phyloP scores from a whole-genome alignment of 2,797 vertebrate genomes.

The Paedocypris micromegethes region DNA sequence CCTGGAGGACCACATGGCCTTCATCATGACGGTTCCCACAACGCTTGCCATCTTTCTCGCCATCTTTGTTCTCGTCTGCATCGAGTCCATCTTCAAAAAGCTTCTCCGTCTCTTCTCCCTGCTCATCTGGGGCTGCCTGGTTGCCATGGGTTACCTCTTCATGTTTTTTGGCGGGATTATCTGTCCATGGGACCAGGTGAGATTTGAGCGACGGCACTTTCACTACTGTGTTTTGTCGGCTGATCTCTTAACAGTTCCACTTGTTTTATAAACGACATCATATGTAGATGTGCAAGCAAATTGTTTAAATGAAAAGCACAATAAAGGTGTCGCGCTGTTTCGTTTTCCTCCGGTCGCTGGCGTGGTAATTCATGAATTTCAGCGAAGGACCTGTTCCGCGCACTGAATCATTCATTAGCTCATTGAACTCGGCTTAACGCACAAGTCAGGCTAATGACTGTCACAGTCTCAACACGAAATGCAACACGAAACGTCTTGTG shows the following conservation, averaged over 20 bases:
- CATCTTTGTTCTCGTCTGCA: conserved; percentile 94
- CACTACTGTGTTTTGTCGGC: not conserved
- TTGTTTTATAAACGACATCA: no score
- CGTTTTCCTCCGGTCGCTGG: conserved; percentile 9
- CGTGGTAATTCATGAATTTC: conserved; percentile 26
- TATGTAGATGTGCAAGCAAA: conserved; percentile 14
- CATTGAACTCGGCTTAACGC: conserved; percentile 21
- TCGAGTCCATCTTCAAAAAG: conserved; percentile 93
- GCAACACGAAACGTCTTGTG: conserved; percentile 25
- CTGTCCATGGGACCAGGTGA: conserved; percentile 97
- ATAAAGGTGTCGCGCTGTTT: not conserved
- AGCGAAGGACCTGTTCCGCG: conserved; percentile 12
- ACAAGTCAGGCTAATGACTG: conserved; percentile 13
- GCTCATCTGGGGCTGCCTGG: conserved; percentile 93
- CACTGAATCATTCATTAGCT: conserved; percentile 37
- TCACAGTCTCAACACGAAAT: conserved; percentile 19
- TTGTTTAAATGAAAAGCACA: not conserved
- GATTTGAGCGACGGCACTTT: conserved; percentile 32
- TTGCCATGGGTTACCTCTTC: conserved; percentile 97
- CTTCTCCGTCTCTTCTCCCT: conserved; percentile 90
- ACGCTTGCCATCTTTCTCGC: conserved; percentile 93
- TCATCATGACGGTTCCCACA: conserved; percentile 91
- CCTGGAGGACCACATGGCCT: conserved; percentile 86
- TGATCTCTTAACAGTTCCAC: not conserved
- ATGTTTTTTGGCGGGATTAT: conserved; percentile 94